phyloP scores from a whole-genome alignment of 2,113 vertebrate species.

The Syngnathus floridae region DNA sequence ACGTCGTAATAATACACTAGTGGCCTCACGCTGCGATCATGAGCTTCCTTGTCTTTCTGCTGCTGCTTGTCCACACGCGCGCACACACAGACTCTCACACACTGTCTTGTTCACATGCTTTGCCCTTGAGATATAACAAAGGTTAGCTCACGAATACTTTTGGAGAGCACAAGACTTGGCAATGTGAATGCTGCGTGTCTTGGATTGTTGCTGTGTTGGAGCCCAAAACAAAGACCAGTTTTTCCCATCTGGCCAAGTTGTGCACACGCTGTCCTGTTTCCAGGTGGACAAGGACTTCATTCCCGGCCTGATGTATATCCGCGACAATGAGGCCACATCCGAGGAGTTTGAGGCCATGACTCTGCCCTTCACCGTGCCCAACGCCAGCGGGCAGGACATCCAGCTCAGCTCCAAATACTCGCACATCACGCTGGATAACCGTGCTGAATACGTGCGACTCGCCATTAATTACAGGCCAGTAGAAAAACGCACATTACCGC shows the following conservation, averaged over 20 bases:
- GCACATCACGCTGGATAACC: conserved; percentile 93
- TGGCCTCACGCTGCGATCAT: conserved; percentile 64
- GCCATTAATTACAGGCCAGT: conserved; percentile 93
- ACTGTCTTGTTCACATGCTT: conserved; percentile 49
- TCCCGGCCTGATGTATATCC: conserved; percentile 97
- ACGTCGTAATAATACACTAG: background rate
- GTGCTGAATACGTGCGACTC: conserved; percentile 89
- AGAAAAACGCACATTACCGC: background rate
- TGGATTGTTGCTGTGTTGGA: background rate
- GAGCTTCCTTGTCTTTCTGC: conserved; percentile 39
- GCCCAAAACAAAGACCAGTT: too few species aligned
- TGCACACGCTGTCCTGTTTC: background rate
- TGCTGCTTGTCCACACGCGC: conserved; percentile 15
- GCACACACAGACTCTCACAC: conserved; percentile 55
- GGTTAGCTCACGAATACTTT: conserved; percentile 44
- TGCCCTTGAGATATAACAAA: conserved; percentile 55
- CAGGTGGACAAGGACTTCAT: conserved; percentile 99
- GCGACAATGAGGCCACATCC: conserved; percentile 91
- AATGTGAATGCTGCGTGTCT: background rate
- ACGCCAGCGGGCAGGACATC: conserved; percentile 93
- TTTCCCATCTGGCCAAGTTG: too few species aligned
- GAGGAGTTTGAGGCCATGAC: conserved; percentile 98
- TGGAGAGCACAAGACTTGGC: conserved; percentile 38
- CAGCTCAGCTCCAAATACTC: conserved; percentile 93
- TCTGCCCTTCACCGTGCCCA: conserved; percentile 93